phyloP scores from a whole-genome alignment of 2,888 invertebrate genomes.

The Aethes cnicana region DNA sequence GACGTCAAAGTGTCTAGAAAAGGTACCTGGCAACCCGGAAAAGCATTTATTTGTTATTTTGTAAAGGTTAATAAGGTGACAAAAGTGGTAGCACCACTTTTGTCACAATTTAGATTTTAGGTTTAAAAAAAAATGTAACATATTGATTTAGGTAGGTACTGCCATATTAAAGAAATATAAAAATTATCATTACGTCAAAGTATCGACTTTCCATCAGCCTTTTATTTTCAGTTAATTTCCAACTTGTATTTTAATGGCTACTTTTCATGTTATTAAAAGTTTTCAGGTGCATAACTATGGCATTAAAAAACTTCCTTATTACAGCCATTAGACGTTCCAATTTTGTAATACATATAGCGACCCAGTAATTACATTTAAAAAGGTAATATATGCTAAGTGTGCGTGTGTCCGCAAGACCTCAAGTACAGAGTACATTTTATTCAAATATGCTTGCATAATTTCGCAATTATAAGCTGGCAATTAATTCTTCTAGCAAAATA shows the following conservation, averaged over 20 bases:
- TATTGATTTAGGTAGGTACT: no score
- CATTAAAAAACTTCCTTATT: conserved; percentile 18
- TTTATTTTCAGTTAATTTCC: background rate
- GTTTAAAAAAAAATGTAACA: no score
- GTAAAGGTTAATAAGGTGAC: no score
- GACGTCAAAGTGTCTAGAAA: background rate
- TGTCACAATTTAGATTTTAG: no score
- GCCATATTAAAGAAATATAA: background rate
- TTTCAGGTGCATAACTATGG: conserved; percentile 21
- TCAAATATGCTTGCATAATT: conserved; percentile 33
- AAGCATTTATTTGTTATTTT: no score
- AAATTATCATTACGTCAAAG: background rate
- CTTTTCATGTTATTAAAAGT: conserved; percentile 20
- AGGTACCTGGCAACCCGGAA: no score
- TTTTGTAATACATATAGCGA: conserved; percentile 34
- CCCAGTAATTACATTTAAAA: conserved; percentile 39
- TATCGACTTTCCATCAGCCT: background rate
- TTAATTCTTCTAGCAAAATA: conserved; percentile 2
- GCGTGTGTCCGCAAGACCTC: conserved; percentile 39
- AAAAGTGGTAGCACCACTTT: no score
- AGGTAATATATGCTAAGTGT: conserved; percentile 41
- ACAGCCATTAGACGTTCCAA: conserved; percentile 11
- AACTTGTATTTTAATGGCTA: conserved; percentile 21
- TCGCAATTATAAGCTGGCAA: conserved; percentile 18
- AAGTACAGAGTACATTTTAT: conserved; percentile 36